A percentile compares a stretch with the other conserved stretches of the same genome.
These are phyloP conservation scores for Thecocarcelia acutangulata DNA, from an alignment of 2,888 invertebrate genomes.

Conservation along the genomic window DNA sequence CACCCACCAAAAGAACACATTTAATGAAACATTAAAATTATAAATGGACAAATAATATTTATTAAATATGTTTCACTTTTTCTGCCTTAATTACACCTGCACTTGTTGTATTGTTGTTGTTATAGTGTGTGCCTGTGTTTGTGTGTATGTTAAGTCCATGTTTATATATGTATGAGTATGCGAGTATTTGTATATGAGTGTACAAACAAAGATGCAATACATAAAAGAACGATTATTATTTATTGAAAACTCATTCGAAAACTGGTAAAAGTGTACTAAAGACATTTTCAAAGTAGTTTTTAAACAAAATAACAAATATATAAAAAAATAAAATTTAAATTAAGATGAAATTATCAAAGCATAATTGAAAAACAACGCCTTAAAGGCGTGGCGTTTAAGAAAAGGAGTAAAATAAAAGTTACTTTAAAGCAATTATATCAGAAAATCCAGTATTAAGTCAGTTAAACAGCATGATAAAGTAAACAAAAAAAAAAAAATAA, in stretches of 20 bases:
- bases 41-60: constrained; percentile 46
- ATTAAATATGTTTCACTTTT: constrained; percentile 50
- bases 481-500: not conserved
- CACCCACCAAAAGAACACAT: constrained; percentile 21
- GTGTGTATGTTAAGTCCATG: not conserved
- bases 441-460: not conserved
- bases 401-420: not conserved
- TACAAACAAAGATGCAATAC: constrained; percentile 55
- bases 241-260: constrained; percentile 45
- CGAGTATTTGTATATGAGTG: constrained; percentile 26
- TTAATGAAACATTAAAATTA: constrained; percentile 39
- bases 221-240: constrained; percentile 45
- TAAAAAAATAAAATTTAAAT: not conserved
- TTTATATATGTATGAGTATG: not conserved
- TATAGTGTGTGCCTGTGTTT: not conserved
- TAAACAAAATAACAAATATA: constrained; percentile 6
- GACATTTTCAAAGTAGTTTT: not conserved
- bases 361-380: constrained; percentile 15
- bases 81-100: constrained; percentile 54
- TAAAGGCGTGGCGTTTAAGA: constrained; percentile 34
- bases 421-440: not conserved
- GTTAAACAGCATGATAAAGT: not conserved
- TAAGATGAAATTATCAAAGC: not conserved
- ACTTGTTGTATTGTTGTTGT: constrained; percentile 55
- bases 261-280: constrained; percentile 13